These are phyloP conservation scores for Phyllopteryx taeniolatus DNA, from an alignment of 2,113 vertebrate genomes.

Conservation along the genomic window DNA sequence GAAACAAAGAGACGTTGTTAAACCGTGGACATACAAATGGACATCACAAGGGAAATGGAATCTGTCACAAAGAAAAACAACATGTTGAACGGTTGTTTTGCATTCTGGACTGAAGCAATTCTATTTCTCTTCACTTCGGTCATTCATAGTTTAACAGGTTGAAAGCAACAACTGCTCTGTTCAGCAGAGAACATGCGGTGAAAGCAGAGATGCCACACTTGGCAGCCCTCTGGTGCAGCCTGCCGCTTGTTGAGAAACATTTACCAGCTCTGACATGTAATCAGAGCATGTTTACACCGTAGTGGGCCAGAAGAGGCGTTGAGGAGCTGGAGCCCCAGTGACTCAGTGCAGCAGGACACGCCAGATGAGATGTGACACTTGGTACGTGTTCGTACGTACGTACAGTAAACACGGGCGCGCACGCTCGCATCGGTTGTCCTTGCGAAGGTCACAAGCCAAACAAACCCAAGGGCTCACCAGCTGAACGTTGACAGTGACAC, in stretches of 20 bases:
- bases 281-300: slow-evolving; percentile 44
- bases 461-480: neutral
- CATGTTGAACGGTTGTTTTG: slow-evolving; percentile 29
- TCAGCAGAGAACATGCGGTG: slow-evolving; percentile 34
- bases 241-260: slow-evolving; percentile 34
- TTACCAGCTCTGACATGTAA: slow-evolving; percentile 63
- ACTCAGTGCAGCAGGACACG: slow-evolving; percentile 18
- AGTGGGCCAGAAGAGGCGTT: slow-evolving; percentile 15
- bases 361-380: slow-evolving; percentile 54
- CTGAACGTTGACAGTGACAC: neutral
- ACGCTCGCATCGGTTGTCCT: neutral
- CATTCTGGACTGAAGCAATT: slow-evolving; percentile 37
- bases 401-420: neutral
- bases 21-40: slow-evolving; percentile 8
- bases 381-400: slow-evolving; percentile 13
- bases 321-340: slow-evolving; percentile 18
- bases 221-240: slow-evolving; percentile 16
- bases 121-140: slow-evolving; percentile 42
- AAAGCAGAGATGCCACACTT: slow-evolving; percentile 18
- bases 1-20: neutral
- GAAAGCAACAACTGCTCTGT: slow-evolving; percentile 19
- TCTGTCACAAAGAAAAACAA: slow-evolving; percentile 38
- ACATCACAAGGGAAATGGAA: slow-evolving; percentile 30
- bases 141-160: slow-evolving; percentile 34
- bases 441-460: slow-evolving; percentile 17